Conservation (phyloP, 2,113 vertebrate genomes). For the Mus spicilegus region DNA sequence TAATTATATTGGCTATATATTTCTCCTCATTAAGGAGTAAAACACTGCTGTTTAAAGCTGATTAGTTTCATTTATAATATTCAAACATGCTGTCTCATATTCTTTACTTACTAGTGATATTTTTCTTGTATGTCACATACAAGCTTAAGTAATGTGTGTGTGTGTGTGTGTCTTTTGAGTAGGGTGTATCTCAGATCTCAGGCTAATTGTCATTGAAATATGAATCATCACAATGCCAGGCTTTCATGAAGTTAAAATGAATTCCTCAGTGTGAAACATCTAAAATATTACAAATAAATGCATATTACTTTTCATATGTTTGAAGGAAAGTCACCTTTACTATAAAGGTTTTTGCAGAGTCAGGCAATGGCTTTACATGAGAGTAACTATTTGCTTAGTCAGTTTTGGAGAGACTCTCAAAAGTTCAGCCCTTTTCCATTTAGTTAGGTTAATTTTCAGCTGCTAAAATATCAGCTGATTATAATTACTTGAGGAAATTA, state of each 20-base stretch:
- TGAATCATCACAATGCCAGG: neutral
- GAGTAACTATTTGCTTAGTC: slow-evolving; percentile 61
- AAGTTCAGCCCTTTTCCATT: neutral
- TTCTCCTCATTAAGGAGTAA: neutral
- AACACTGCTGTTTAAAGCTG: neutral
- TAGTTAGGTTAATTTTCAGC: slow-evolving; percentile 1
- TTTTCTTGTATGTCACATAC: neutral
- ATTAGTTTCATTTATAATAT: neutral
- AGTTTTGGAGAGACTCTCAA: neutral
- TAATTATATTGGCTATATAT: neutral
- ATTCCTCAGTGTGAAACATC: neutral
- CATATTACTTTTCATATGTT: slow-evolving; percentile 47
- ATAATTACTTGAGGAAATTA: neutral
- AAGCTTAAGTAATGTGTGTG: neutral
- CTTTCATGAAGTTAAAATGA: neutral
- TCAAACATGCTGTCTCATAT: neutral
- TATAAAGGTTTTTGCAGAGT: slow-evolving; percentile 48
- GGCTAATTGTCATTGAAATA: neutral
- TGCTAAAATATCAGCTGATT: neutral
- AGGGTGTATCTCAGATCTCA: neutral
- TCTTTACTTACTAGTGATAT: neutral
- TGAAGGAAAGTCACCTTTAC: slow-evolving; percentile 40
- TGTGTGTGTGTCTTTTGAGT: too few relatives aligned
- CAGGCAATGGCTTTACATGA: slow-evolving; percentile 76
- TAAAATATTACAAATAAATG: slow-evolving; percentile 41